These are phyloP conservation scores for Temnothorax longispinosus DNA, from an alignment of 1,140 invertebrate species.

Conservation along the genomic window DNA sequence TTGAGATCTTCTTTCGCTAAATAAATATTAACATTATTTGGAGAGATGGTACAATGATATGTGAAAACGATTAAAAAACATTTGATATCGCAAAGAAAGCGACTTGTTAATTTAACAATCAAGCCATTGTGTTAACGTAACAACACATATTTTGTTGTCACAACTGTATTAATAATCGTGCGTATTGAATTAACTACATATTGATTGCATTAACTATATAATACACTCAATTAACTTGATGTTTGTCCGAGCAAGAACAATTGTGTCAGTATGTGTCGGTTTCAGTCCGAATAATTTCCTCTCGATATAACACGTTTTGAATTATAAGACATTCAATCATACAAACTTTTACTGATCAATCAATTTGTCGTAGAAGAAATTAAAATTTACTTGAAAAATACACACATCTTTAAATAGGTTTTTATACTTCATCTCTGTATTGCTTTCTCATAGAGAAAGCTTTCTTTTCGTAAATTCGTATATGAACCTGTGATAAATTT, in stretches of 20 bases:
- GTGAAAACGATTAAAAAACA: not conserved
- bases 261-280: not conserved
- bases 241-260: not conserved
- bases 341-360: not conserved
- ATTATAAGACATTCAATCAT: not conserved
- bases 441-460: no score
- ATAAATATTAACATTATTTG: conserved; percentile 1
- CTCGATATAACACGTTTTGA: not conserved
- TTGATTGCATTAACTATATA: conserved; percentile 20
- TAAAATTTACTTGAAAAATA: not conserved
- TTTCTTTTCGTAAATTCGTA: no score
- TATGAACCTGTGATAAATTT: no score
- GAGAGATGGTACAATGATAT: not conserved
- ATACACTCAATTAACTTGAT: conserved; percentile 5
- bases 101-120: not conserved
- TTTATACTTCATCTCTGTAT: not conserved
- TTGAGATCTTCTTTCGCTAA: not conserved
- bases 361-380: not conserved
- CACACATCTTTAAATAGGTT: not conserved
- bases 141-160: not conserved
- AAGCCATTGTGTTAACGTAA: not conserved
- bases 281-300: not conserved
- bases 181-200: not conserved
- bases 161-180: conserved; percentile 9
- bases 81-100: not conserved